Evolutionary conservation across 2,797 vertebrate genomes (phyloP).

Genomic region (Tachyglossus aculeatus): DNA sequence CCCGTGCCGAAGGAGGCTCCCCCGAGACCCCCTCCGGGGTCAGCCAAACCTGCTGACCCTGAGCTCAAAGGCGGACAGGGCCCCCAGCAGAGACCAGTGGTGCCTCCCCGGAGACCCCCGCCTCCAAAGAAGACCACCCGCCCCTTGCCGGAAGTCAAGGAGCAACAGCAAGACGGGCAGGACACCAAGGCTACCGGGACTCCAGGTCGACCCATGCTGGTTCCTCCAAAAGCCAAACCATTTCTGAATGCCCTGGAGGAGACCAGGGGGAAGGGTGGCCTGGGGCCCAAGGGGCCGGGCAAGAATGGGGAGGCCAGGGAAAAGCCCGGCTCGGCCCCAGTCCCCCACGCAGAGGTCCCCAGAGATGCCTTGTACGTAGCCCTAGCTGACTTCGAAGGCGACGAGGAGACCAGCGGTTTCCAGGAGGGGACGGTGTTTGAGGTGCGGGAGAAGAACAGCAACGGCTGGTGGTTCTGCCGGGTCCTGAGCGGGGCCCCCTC

Average conservation of each 20-base stretch:
- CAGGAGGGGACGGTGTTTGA: slow-evolving; percentile 94
- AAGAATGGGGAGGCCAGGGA: slow-evolving; percentile 75
- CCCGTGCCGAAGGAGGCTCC: slow-evolving; percentile 53
- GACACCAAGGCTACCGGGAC: slow-evolving; percentile 69
- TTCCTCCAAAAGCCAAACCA: slow-evolving; percentile 84
- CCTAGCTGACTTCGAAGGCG: slow-evolving; percentile 93
- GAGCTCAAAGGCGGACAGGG: slow-evolving; percentile 67
- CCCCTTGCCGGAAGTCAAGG: slow-evolving; percentile 76
- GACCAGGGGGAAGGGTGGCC: slow-evolving; percentile 74
- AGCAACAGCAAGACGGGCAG: slow-evolving; percentile 70
- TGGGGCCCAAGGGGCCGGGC: slow-evolving; percentile 78
- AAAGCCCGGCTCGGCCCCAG: slow-evolving; percentile 13
- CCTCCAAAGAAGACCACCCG: slow-evolving; percentile 88
- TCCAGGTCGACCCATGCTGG: slow-evolving; percentile 79
- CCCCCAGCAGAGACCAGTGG: slow-evolving; percentile 82
- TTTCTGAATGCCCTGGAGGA: slow-evolving; percentile 80
- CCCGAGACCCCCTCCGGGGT: slow-evolving; percentile 59
- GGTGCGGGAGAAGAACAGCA: slow-evolving; percentile 90
- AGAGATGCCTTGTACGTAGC: slow-evolving; percentile 90
- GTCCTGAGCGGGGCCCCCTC: slow-evolving; percentile 80
- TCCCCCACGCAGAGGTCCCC: slow-evolving; percentile 36
- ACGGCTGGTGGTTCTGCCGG: slow-evolving; percentile 98
- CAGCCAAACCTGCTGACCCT: slow-evolving; percentile 55
- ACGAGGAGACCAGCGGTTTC: slow-evolving; percentile 91
- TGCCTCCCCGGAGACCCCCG: slow-evolving; percentile 90